A percentile compares a stretch with the other conserved stretches of the same genome.
Conservation (phyloP, 92 coral and sea anemone species). For the Desmophyllum pertusum region DNA sequence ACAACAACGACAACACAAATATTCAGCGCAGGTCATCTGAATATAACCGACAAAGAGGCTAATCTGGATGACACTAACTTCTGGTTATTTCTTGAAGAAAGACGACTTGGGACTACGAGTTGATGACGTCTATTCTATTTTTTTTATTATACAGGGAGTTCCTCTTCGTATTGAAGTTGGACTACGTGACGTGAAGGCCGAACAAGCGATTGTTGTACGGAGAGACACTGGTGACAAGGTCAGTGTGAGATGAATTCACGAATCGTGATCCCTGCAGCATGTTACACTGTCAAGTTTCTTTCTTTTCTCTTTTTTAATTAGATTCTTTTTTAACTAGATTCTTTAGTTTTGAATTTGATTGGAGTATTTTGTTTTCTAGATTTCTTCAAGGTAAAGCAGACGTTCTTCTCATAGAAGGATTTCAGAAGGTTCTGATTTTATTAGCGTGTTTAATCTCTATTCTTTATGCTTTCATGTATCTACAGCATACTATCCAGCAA, state of each 20-base stretch:
- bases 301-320: no score
- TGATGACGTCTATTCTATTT: neutral
- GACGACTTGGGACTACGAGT: neutral
- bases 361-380: no score
- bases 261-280: neutral
- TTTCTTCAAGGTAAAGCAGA: no score
- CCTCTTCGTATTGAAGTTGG: constrained; percentile 96
- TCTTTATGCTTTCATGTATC: neutral
- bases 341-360: no score
- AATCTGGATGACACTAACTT: no score
- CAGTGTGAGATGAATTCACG: neutral
- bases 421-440: neutral
- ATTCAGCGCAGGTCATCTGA: no score
- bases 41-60: neutral
- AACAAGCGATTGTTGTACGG: constrained; percentile 73
- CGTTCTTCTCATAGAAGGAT: no score
- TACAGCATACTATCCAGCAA: constrained; percentile 52
- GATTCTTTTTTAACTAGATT: no score
- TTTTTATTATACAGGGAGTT: constrained; percentile 74
- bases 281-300: no score
- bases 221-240: constrained; percentile 79
- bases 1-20: neutral
- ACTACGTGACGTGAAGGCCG: constrained; percentile 93
- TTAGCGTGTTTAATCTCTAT: neutral
- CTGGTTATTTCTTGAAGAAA: neutral